phyloP scores from a whole-genome alignment of 2,797 vertebrate genomes.

The Eospalax fontanierii region DNA sequence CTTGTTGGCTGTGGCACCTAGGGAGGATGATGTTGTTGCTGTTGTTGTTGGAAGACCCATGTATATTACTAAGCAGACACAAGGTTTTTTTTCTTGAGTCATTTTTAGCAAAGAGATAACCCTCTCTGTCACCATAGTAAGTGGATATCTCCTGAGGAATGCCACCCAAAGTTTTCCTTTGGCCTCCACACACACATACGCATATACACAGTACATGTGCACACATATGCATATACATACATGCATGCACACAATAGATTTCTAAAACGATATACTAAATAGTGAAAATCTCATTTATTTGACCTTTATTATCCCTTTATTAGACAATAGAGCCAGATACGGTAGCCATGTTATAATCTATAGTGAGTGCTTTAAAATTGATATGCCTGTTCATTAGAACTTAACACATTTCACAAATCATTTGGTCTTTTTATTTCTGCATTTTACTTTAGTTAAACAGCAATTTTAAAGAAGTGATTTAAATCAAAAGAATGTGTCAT shows the following conservation, averaged over 20 bases:
- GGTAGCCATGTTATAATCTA: not conserved
- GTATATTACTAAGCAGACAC: not conserved
- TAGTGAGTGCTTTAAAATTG: not conserved
- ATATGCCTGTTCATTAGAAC: slow-evolving; percentile 28
- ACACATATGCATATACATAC: no score
- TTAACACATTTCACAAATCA: slow-evolving; percentile 16
- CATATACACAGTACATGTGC: no score
- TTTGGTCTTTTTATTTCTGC: slow-evolving; percentile 44
- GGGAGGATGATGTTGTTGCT: not conserved
- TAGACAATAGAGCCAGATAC: not conserved
- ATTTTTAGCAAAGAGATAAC: not conserved
- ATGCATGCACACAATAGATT: no score
- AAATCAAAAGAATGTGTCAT: not conserved
- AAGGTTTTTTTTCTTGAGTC: slow-evolving; percentile 4
- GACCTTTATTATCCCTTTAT: no score
- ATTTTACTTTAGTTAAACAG: not conserved
- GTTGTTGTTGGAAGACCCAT: not conserved
- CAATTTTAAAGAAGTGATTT: not conserved
- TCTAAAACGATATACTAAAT: no score
- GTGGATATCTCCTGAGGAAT: no score
- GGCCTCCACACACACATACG: no score
- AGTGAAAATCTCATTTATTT: no score
- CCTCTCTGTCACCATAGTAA: not conserved
- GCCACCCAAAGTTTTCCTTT: no score
- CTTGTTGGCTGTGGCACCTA: not conserved